Evolutionary conservation across 2,797 vertebrate genomes (phyloP).

Genomic region (Pangasius macronema): DNA sequence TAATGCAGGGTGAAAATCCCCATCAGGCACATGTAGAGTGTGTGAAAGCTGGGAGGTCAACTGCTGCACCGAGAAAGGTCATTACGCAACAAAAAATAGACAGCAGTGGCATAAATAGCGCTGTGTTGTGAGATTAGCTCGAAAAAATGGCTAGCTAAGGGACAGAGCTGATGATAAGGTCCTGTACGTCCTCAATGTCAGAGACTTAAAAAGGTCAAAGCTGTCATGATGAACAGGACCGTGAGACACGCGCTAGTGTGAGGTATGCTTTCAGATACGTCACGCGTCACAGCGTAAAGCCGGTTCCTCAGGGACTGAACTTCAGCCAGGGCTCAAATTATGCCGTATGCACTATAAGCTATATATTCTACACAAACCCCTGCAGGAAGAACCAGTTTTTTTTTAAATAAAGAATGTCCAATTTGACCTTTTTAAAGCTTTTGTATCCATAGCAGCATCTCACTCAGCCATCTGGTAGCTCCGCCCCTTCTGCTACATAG

Average conservation of each 20-base stretch:
- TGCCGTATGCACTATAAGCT: too few relatives aligned
- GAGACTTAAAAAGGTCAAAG: conserved; percentile 25
- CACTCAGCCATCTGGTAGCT: not conserved
- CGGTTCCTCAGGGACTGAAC: not conserved
- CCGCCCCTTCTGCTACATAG: not conserved
- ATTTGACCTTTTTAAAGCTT: not conserved
- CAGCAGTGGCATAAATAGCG: conserved; percentile 25
- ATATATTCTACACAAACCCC: not conserved
- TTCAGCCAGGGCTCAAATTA: not conserved
- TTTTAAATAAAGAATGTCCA: not conserved
- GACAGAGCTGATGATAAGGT: conserved; percentile 20
- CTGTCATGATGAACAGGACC: conserved; percentile 14
- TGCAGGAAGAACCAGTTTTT: not conserved
- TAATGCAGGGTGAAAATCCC: conserved; percentile 38
- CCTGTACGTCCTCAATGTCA: not conserved
- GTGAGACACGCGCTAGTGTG: not conserved
- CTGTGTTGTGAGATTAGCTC: conserved; percentile 29
- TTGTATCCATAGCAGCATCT: not conserved
- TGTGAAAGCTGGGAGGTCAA: not conserved
- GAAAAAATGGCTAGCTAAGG: conserved; percentile 11
- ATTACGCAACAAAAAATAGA: conserved; percentile 31
- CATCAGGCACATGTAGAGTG: conserved; percentile 38
- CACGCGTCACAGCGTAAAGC: not conserved
- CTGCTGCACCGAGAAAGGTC: conserved; percentile 32
- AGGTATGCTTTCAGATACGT: not conserved